Evolutionary conservation across 1,140 invertebrate genomes (phyloP), one percentile per base, ranked within the genome.

Genomic region (Drosophila ironensis): DNA sequence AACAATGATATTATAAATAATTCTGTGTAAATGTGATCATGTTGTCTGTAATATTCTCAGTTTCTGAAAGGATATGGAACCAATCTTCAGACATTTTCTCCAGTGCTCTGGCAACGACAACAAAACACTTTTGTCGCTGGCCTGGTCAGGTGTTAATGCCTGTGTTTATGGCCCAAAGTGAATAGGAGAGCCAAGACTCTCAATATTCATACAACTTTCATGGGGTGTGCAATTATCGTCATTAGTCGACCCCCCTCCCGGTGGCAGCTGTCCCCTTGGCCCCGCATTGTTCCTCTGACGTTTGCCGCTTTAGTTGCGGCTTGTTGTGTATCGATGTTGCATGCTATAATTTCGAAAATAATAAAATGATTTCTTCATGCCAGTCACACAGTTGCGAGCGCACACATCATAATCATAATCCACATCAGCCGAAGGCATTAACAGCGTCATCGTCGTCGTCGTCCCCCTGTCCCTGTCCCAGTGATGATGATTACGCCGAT

Each of bases 271-370:
- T 11, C 27, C 20, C 37, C 20, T 28, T 22, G 16, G 16, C 11
- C 35, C 27, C 17, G 2, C 56, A 63, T 80, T 86, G 73, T 78
- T 66, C 64, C 6, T 45, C 44, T 52, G 47, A 53, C 48, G 54
- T 20, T 47, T 59, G 67, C 66, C 73, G 80, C 78, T 87, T 87
- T 87, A 87, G 82, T 87, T 87, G 77, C 82, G 82, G 84, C 82
- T 87, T 87, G 82, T 87, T 84, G 74, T 74, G 52, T 86, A 86
- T 84, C 80, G 81, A 84, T 84, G 80, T 84, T 63, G 80, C 80
- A 86, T 67, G 74, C 60, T 82, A 82, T 82, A 82, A 82, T 82
- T 82, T 82, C 17, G 69, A 68, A 69, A 69, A 51, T 60, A 69
- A 70, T 70, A 69, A 81, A 81, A 82, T 82, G 78, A 86, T 84